Conservation (phyloP, 2,797 vertebrate genomes). For the Hyperoplus immaculatus region DNA sequence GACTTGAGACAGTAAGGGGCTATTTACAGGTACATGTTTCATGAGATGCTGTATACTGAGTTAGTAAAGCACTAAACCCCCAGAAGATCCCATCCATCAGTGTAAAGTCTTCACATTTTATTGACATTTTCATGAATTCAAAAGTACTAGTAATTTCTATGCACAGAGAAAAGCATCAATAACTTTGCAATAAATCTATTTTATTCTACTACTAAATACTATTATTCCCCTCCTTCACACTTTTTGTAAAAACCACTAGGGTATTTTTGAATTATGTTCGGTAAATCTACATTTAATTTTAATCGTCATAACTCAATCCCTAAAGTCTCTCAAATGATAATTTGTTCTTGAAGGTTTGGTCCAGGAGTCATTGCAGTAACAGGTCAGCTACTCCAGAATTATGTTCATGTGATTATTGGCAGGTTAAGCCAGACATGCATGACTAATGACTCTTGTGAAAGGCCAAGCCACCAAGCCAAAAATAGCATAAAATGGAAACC, state of each 20-base stretch:
- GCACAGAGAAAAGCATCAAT: constrained; percentile 12
- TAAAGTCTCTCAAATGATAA: constrained; percentile 23
- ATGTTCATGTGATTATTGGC: constrained; percentile 20
- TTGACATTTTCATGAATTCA: neutral
- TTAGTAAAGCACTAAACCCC: constrained; percentile 28
- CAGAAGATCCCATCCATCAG: neutral
- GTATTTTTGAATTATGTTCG: constrained; percentile 15
- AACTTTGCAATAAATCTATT: constrained; percentile 15
- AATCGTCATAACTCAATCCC: neutral
- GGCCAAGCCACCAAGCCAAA: constrained; percentile 26
- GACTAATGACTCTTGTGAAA: constrained; percentile 16
- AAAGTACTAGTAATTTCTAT: constrained; percentile 11
- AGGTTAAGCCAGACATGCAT: neutral
- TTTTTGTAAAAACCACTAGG: constrained; percentile 12
- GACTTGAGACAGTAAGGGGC: constrained; percentile 1
- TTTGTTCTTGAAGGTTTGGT: constrained; percentile 12
- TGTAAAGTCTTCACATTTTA: constrained; percentile 10
- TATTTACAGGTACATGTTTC: constrained; percentile 15
- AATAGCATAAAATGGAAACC: constrained; percentile 16
- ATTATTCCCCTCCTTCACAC: constrained; percentile 9
- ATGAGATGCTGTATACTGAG: constrained; percentile 15
- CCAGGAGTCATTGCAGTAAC: neutral
- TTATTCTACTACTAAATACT: neutral
- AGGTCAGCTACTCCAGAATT: constrained; percentile 11
- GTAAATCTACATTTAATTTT: constrained; percentile 21